These are phyloP conservation scores for Melanotaenia nigrans DNA, from an alignment of 2,797 vertebrate genomes.

Conservation along the genomic window DNA sequence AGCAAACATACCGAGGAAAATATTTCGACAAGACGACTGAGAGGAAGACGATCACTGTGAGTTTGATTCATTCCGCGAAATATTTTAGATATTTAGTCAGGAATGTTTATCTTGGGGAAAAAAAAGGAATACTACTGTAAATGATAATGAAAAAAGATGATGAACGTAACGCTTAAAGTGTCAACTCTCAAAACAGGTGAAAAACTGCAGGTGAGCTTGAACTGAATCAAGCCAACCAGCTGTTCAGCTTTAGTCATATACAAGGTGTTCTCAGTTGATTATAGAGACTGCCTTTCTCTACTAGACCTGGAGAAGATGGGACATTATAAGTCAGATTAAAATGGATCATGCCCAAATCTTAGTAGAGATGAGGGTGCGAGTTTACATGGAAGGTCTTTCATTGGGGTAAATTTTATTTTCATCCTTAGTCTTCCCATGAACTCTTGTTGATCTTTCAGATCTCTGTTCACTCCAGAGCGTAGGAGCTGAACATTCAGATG, in stretches of 20 bases:
- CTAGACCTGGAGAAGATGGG: not conserved
- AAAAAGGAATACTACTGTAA: not conserved
- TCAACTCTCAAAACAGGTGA: conserved; percentile 48
- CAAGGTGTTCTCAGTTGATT: not conserved
- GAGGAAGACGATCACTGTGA: conserved; percentile 31
- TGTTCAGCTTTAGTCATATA: not conserved
- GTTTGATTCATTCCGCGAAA: conserved; percentile 32
- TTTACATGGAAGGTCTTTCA: not conserved
- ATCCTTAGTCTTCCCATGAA: not conserved
- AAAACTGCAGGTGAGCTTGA: conserved; percentile 47
- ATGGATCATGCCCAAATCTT: not conserved
- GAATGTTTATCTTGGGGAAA: not conserved
- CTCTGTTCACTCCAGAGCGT: not conserved
- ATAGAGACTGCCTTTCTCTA: not conserved
- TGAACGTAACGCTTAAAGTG: not conserved
- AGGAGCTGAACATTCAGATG: not conserved
- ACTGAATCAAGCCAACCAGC: conserved; percentile 7
- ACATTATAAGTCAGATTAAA: not conserved
- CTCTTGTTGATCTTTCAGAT: conserved; percentile 2
- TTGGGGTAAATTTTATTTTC: not conserved
- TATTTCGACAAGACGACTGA: conserved; percentile 13
- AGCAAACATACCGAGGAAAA: conserved; percentile 28
- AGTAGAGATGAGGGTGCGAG: not conserved
- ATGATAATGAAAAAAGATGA: not conserved
- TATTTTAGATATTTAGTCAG: not conserved